Evolutionary conservation across 2,888 invertebrate genomes (phyloP).

Genomic region (Phlogophora meticulosa): DNA sequence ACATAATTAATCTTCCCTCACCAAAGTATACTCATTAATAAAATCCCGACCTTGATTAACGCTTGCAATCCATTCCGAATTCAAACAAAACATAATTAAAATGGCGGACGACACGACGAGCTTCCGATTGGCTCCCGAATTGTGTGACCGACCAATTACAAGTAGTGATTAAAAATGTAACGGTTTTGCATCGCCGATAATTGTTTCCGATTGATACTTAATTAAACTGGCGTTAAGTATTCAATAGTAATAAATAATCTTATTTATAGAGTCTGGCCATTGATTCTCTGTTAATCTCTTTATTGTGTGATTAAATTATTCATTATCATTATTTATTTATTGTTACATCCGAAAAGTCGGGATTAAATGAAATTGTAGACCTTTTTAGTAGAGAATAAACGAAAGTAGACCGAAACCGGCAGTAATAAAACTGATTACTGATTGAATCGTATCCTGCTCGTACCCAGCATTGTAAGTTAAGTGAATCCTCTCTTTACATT

Average conservation of each 20-base stretch:
- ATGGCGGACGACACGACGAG: slow-evolving; percentile 50
- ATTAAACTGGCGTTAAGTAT: slow-evolving; percentile 50
- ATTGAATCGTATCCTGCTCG: neutral
- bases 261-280: slow-evolving; percentile 34
- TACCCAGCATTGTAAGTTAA: neutral
- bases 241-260: slow-evolving; percentile 35
- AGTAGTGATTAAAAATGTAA: slow-evolving; percentile 57
- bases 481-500: neutral
- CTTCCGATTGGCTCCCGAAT: slow-evolving; percentile 58
- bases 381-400: slow-evolving; percentile 3
- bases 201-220: slow-evolving; percentile 44
- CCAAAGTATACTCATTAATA: slow-evolving; percentile 67
- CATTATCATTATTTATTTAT: slow-evolving; percentile 18
- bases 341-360: slow-evolving; percentile 8
- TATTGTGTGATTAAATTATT: slow-evolving; percentile 12
- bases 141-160: slow-evolving; percentile 51
- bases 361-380: slow-evolving; percentile 1
- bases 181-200: slow-evolving; percentile 56
- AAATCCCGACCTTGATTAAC: slow-evolving; percentile 71
- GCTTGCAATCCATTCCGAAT: slow-evolving; percentile 68
- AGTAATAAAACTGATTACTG: neutral
- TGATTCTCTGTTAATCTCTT: slow-evolving; percentile 23
- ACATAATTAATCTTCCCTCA: slow-evolving; percentile 65
- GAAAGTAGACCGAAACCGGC: neutral
- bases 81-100: slow-evolving; percentile 72